phyloP scores from a whole-genome alignment of 2,113 vertebrate genomes.

The Picathartes gymnocephalus region DNA sequence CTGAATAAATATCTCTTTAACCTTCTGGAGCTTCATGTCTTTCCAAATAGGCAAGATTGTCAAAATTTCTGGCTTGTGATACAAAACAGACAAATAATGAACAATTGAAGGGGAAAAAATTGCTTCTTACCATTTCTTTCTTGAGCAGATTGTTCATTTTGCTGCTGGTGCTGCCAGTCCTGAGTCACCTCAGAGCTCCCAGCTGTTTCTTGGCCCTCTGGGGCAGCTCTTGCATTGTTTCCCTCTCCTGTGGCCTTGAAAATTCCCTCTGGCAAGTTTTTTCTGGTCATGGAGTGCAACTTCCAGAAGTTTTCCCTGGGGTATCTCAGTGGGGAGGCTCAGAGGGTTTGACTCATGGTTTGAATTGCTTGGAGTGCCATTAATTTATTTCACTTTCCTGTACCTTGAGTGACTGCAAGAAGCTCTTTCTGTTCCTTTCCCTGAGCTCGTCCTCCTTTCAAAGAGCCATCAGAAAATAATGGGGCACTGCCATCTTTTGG shows the following conservation, averaged over 20 bases:
- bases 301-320: background rate
- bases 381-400: background rate
- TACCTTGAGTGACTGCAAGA: background rate
- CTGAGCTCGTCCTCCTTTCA: background rate
- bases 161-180: background rate
- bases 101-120: background rate
- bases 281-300: background rate
- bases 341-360: background rate
- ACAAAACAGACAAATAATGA: background rate
- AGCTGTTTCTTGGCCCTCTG: background rate
- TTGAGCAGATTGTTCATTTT: background rate
- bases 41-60: background rate
- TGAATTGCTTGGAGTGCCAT: background rate
- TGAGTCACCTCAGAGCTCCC: background rate
- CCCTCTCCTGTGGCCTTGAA: background rate
- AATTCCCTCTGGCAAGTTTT: background rate
- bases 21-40: background rate
- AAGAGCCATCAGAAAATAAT: background rate
- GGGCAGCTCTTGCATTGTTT: background rate
- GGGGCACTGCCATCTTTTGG: background rate
- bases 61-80: background rate
- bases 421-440: background rate
- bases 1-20: background rate
- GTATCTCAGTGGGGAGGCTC: background rate
- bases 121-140: background rate